Evolutionary conservation across 2,797 vertebrate genomes (phyloP), one percentile per base, ranked within the genome.

Genomic region (Schizopygopsis malacanthus): DNA sequence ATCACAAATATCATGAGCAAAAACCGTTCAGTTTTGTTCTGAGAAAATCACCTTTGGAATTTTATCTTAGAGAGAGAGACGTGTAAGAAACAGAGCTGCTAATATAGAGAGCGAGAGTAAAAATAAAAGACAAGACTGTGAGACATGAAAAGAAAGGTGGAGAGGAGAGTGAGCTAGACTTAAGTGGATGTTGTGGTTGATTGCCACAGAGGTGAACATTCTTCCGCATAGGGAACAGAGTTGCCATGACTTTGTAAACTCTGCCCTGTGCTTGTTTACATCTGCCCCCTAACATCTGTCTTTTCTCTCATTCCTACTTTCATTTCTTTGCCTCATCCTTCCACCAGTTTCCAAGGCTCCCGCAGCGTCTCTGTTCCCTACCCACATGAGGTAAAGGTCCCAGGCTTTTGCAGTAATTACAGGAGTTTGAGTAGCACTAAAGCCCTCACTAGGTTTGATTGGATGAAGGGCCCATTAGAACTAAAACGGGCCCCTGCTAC

Each of bases 361-460:
- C 41, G 1, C n/a, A 22, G 6, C n/a, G 45, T 39, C 72, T 73
- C 65, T 20, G 69, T 80, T 85, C 45, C 69, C 47, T 85, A 43
- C 81, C 65, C 84, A 54, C 45, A 82, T 61, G 70, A 67, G 85
- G 65, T 81, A 71, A 63, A 86, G 85, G 82, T 86, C 12, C 85
- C 28, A 15, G 79, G 91, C 92, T 93, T 92, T 93, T 91, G 90
- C 90, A 85, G 93, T 92, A 93, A 95, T 94, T 94, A 94, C 92
- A 91, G 22, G 71, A 90, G 88, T 90, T 92, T 91, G 91, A 90
- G 87, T 79, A 50, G 84, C 50, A 76, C 83, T 45, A 61, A 79
- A 91, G 86, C 88, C 89, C 86, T 90, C 87, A 72, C 89, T 82
- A 39, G 89, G 86, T 43, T 78, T 91, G 93, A 93, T 93, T 94